Evolutionary conservation across 2,113 vertebrate genomes (phyloP).

Genomic region (Leucoraja erinaceus): DNA sequence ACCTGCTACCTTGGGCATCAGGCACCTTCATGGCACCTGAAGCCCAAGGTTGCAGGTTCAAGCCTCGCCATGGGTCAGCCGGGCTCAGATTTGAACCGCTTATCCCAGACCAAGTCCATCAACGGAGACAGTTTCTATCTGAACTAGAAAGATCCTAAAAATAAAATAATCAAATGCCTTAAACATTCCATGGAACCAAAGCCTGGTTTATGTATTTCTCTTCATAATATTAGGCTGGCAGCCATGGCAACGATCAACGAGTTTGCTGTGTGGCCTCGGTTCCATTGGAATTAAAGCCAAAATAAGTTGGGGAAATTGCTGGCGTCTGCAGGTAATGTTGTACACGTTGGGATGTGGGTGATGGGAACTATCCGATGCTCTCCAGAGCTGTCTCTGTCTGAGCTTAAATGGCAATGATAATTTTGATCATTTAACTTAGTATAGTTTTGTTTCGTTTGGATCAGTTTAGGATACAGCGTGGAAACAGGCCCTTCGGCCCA

Average conservation of each 20-base stretch:
- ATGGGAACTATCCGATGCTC: background rate
- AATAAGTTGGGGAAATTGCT: background rate
- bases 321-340: background rate
- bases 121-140: too few relatives aligned
- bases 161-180: background rate
- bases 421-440: background rate
- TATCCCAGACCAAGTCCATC: too few relatives aligned
- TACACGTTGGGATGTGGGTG: background rate
- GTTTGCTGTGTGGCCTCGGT: background rate
- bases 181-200: background rate
- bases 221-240: background rate
- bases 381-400: background rate
- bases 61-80: too few relatives aligned
- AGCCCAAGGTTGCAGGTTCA: too few relatives aligned
- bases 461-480: too few relatives aligned
- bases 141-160: background rate
- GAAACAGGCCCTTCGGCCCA: too few relatives aligned
- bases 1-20: too few relatives aligned
- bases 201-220: background rate
- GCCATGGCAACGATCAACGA: background rate
- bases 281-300: background rate
- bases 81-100: too few relatives aligned
- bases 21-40: too few relatives aligned
- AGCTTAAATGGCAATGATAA: background rate
- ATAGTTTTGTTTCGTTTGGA: too few relatives aligned